A percentile compares a stretch with the other conserved stretches of the same genome.
Evolutionary conservation across 2,888 invertebrate genomes (phyloP).

Genomic region (Epsilonema sp.): DNA sequence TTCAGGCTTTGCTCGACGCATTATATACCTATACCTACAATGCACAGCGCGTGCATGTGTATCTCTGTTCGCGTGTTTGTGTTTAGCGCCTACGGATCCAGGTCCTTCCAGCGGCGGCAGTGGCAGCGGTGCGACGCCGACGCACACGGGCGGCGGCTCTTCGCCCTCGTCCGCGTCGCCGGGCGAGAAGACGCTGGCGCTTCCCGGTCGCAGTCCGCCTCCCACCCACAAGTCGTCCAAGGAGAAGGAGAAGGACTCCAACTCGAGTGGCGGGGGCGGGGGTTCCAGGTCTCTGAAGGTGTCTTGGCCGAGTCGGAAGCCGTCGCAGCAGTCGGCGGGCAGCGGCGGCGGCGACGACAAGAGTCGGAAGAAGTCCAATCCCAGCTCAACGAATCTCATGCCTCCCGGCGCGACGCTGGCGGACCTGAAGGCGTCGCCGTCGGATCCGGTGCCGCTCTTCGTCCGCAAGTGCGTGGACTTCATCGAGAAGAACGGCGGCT

Average conservation of each 20-base stretch:
- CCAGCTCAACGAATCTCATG: neutral
- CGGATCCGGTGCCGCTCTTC: slow-evolving; percentile 48
- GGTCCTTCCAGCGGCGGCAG: too few species aligned
- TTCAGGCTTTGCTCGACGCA: too few species aligned
- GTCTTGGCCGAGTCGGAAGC: slow-evolving; percentile 18
- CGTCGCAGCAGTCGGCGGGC: neutral
- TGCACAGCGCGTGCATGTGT: too few species aligned
- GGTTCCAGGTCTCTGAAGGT: too few species aligned
- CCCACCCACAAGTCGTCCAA: slow-evolving; percentile 19
- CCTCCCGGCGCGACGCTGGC: slow-evolving; percentile 6
- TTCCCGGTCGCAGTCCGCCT: neutral
- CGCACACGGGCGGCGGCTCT: neutral
- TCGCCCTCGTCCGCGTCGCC: neutral
- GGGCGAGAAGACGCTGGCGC: neutral
- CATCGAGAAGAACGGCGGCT: slow-evolving; percentile 55
- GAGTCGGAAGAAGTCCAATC: neutral
- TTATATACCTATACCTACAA: too few species aligned
- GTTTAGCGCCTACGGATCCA: neutral
- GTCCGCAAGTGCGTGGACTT: slow-evolving; percentile 80
- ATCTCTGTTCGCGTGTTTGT: neutral
- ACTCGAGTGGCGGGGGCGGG: slow-evolving; percentile 59
- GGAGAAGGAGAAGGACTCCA: slow-evolving; percentile 57
- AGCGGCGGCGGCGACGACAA: neutral
- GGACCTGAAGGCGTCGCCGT: slow-evolving; percentile 45
- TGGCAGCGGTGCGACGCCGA: too few species aligned